These are phyloP conservation scores for Psilanteris sp. DNA, from an alignment of 1,140 invertebrate genomes.

Conservation along the genomic window DNA sequence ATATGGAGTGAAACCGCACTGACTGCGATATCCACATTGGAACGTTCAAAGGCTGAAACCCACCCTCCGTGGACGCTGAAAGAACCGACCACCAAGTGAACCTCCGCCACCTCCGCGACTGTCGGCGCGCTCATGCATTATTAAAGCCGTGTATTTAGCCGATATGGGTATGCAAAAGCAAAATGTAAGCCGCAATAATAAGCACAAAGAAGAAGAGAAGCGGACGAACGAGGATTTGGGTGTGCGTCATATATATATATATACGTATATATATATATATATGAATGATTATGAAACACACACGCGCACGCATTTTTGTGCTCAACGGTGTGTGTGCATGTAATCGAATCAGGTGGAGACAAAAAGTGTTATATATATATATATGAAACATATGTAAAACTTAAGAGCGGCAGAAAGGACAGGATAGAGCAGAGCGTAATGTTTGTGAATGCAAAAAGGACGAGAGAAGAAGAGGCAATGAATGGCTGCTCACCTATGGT, in stretches of 20 bases:
- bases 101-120: conserved; percentile 70
- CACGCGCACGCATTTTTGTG: no score
- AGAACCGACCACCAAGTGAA: conserved; percentile 72
- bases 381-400: no score
- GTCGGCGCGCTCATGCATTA: conserved; percentile 75
- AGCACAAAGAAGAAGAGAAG: conserved; percentile 56
- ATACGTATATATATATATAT: no score
- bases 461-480: conserved; percentile 33
- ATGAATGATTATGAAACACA: no score
- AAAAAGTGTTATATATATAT: no score
- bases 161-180: conserved; percentile 76
- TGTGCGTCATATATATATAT: no score
- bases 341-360: no score
- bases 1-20: conserved; percentile 51
- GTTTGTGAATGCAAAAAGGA: conserved; percentile 29
- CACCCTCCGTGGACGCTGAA: conserved; percentile 51
- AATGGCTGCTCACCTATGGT: conserved; percentile 83
- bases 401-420: no score
- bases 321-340: no score
- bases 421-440: conserved; percentile 5
- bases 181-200: conserved; percentile 76
- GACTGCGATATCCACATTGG: conserved; percentile 54
- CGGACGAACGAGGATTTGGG: conserved; percentile 5
- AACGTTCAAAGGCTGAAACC: conserved; percentile 59
- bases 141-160: conserved; percentile 76